These are phyloP conservation scores for Drosophila nasuta DNA, from an alignment of 1,140 invertebrate species.

Conservation along the genomic window DNA sequence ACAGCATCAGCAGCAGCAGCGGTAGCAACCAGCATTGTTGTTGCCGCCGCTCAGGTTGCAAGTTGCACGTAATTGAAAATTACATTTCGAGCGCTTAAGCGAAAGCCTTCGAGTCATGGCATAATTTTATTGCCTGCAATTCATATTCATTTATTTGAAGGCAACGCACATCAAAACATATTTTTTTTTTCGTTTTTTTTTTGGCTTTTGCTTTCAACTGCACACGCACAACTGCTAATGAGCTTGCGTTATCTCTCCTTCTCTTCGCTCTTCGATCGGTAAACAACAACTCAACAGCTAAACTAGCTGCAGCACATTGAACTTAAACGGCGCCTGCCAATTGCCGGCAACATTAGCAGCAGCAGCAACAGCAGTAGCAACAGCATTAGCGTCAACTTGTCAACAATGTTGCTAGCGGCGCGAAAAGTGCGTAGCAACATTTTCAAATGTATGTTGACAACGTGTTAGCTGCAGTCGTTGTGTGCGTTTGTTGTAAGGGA, in stretches of 20 bases:
- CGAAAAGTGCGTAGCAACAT: constrained; percentile 36
- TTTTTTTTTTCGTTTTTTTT: constrained; percentile 7
- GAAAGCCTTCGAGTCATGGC: constrained; percentile 59
- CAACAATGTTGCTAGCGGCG: constrained; percentile 20
- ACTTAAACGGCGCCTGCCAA: constrained; percentile 39
- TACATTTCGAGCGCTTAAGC: constrained; percentile 56
- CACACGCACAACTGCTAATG: constrained; percentile 26
- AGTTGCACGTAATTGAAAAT: constrained; percentile 70
- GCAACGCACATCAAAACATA: constrained; percentile 47
- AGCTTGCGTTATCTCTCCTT: constrained; percentile 18
- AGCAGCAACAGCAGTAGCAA: constrained; percentile 20
- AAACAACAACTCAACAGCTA: constrained; percentile 33
- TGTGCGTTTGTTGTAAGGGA: not conserved
- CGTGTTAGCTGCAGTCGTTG: not conserved
- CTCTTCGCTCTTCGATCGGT: constrained; percentile 7
- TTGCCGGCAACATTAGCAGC: constrained; percentile 21
- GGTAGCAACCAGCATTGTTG: constrained; percentile 42
- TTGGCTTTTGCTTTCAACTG: not conserved
- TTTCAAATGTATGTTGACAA: not conserved
- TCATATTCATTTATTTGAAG: constrained; percentile 77
- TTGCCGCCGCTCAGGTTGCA: constrained; percentile 35
- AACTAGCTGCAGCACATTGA: constrained; percentile 59
- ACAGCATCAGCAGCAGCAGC: constrained; percentile 33
- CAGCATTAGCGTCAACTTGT: constrained; percentile 6
- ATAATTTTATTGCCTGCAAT: constrained; percentile 73